phyloP scores from a whole-genome alignment of 2,888 invertebrate genomes.

The Neria commutata region DNA sequence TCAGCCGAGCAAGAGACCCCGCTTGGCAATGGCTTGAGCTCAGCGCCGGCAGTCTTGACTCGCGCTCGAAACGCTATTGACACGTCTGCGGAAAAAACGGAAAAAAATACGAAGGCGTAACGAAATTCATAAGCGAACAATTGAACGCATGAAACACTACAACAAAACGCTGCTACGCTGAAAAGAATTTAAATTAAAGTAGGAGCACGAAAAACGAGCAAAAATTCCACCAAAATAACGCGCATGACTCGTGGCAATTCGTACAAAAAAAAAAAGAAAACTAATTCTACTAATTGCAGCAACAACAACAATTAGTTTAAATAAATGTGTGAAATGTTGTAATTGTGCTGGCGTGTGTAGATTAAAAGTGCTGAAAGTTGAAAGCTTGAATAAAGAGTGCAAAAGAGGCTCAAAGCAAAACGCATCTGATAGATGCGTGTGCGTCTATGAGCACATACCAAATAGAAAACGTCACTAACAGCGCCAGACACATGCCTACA shows the following conservation, averaged over 20 bases:
- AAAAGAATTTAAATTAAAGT: conserved; percentile 20
- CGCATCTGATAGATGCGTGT: background rate
- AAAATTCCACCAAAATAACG: no score
- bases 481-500: no score
- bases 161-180: no score
- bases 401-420: background rate
- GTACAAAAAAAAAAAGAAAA: no score
- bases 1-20: no score
- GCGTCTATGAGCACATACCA: background rate
- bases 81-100: conserved; percentile 51
- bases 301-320: no score
- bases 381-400: background rate
- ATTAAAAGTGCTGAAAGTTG: no score
- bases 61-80: conserved; percentile 54
- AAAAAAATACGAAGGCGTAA: conserved; percentile 17
- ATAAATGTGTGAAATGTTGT: no score
- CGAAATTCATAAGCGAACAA: conserved; percentile 6
- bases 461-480: background rate
- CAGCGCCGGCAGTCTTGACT: conserved; percentile 51
- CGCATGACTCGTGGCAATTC: no score
- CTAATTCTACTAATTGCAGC: no score
- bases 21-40: conserved; percentile 38
- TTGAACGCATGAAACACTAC: conserved; percentile 16
- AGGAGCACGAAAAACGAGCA: conserved; percentile 27
- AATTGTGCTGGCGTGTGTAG: no score